phyloP scores from a whole-genome alignment of 2,113 vertebrate species.

The Apteryx mantelli region DNA sequence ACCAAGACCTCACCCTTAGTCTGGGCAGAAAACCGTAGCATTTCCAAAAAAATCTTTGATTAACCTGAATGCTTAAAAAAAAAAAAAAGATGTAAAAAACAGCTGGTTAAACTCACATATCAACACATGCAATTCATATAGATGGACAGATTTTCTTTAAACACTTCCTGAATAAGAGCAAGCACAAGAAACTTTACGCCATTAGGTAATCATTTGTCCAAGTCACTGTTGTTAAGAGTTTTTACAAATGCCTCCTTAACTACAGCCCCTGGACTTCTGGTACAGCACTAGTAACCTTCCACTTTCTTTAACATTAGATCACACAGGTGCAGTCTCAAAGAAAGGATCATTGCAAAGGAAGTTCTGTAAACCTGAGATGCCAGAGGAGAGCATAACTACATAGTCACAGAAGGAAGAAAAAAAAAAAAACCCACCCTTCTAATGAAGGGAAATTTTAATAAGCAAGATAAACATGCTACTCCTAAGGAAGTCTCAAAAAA shows the following conservation, averaged over 20 bases:
- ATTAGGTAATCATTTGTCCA: constrained; percentile 1
- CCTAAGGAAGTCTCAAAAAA: not conserved
- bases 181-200: not conserved
- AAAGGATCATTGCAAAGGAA: not conserved
- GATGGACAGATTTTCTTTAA: not conserved
- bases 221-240: not conserved
- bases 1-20: not conserved
- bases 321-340: not conserved
- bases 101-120: not conserved
- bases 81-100: not conserved
- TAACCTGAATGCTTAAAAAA: not conserved
- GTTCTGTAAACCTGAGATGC: not conserved
- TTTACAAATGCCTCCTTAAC: not conserved
- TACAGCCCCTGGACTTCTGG: not conserved
- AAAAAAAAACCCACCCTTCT: not conserved
- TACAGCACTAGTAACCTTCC: not conserved
- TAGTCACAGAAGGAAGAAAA: not conserved
- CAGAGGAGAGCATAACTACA: not conserved
- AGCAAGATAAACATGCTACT: not conserved
- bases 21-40: not conserved
- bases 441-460: not conserved
- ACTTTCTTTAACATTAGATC: not conserved
- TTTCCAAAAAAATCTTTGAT: not conserved
- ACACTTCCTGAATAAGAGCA: not conserved
- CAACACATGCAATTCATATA: not conserved